Base-by-base conservation (phyloP, 2,113 vertebrate genomes). In the Pleuronectes platessa region DNA sequence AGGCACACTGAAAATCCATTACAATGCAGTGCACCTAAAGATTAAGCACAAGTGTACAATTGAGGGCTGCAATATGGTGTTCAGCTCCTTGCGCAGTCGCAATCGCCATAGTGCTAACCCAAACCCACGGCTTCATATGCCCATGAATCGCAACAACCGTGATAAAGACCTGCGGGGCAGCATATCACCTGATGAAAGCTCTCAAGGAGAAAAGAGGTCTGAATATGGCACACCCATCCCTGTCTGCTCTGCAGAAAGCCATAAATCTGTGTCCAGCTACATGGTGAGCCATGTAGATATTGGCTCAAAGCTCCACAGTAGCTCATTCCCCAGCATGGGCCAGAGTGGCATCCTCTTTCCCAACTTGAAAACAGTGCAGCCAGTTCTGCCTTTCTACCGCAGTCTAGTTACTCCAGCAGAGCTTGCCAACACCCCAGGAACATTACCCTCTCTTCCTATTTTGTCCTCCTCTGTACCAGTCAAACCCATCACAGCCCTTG, bases 41-140 rank as follows among this genome's bases (percentile, higher is more conserved):
- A 99, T 99, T 90, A 99, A 99, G 86, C 98, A 99, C 82, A 97
- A 96, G 74, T 99, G 98, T 86, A 99, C 97, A 21, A 96, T 99
- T 0, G 97, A 97, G 62, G 98, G 98, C 65, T 99, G 98, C 78
- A 99, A 99, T 87, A 99, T 99, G 98, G 98, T 99, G 0, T 99
- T 99, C 66, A 99, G 98, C 86, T 99, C 98, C 0, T 56, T 99
- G 79, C 92, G 98, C 13, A 99, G 98, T 84, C 95, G 98, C 53
- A 99, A 99, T 88, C 96, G 98, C 17, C 98, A 99, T 2, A 99
- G 98, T 12, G 97, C 98, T 27, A 99, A 99, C 90, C 98, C 98
- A 0, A 99, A 99, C 90, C 98, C 98, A 0, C 94, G 98, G 61
- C 95, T 99, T 69, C 98, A 99, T 86, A 98, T 98, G 98, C 97